Evolutionary conservation across 1,140 invertebrate species (phyloP).

Genomic region (Battus philenor): DNA sequence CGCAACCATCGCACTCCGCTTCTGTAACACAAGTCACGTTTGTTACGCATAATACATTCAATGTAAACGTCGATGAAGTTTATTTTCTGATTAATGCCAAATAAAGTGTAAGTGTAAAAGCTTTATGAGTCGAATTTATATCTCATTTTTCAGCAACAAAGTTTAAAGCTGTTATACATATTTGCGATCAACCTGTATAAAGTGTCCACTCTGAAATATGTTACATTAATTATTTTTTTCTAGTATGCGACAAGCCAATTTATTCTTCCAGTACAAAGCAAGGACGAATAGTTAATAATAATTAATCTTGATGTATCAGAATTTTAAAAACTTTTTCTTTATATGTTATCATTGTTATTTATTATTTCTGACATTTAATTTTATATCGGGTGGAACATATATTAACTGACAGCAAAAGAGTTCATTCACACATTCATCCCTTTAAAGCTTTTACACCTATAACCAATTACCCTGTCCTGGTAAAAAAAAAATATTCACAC

Average conservation of each 20-base stretch:
- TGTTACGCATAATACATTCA: background rate
- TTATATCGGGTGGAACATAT: too few species aligned
- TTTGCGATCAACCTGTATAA: background rate
- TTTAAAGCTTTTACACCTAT: too few species aligned
- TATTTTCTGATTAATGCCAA: background rate
- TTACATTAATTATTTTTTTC: background rate
- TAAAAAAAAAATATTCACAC: too few species aligned
- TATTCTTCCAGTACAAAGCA: background rate
- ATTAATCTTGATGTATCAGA: background rate
- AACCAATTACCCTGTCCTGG: too few species aligned
- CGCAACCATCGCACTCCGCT: conserved; percentile 70
- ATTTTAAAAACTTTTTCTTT: background rate
- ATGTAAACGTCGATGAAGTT: too few species aligned
- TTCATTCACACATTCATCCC: too few species aligned
- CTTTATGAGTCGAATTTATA: background rate
- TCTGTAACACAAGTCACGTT: conserved; percentile 40
- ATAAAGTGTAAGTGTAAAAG: too few species aligned
- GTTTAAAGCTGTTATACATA: background rate
- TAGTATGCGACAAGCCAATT: background rate
- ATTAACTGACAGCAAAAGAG: too few species aligned
- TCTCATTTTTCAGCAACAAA: background rate
- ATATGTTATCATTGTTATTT: background rate
- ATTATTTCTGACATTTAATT: background rate
- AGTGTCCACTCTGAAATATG: background rate
- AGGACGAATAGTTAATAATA: background rate